Evolutionary conservation across 2,113 vertebrate species (phyloP), one percentile per base, ranked within the genome.

Genomic region (Halcyon malimbica): DNA sequence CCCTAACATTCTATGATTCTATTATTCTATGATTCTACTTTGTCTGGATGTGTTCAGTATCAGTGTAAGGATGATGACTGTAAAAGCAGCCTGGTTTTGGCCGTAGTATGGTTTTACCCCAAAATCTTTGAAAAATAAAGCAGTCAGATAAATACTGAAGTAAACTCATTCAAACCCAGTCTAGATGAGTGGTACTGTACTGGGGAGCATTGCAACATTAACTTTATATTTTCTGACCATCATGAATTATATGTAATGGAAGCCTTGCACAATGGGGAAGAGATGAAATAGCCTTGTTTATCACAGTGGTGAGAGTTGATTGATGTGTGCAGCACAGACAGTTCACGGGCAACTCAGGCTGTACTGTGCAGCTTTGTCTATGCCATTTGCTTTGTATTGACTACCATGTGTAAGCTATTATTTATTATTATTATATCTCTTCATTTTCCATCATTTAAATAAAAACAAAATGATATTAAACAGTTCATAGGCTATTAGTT

Each of bases 391-490:
- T 62, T 81, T 79, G 25, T 51, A 39, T 42, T n/a, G 53, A 71
- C 37, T 83, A 12, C 13, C 16, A 17, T 33, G 19, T 63, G 39
- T 68, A 69, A 91, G 24, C 28, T 76, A 7, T 44, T 83, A 11
- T 42, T 25, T 29, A 39, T 41, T 19, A 65, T 39, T 48, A n/a
- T 44, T 73, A 24, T 24, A 24, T 42, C 68, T 15, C 18, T 73
- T 91, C 10, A 60, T 29, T 86, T 74, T 75, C 11, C 50, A n/a
- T 63, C 25, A 92, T 87, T 79, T 57, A 73, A 91, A 69, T 73
- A 44, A 73, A 84, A n/a, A 29, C 24, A 64, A 62, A 93, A 91
- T 33, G 5, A 1, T 4, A 79, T 93, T 64, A 89, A 73, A 26
- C 20, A 5, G 18, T 44, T 94, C 18, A 64, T 53, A 76, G 53